Evolutionary conservation across 2,888 invertebrate genomes (phyloP).

Genomic region (Leucozona laternaria): DNA sequence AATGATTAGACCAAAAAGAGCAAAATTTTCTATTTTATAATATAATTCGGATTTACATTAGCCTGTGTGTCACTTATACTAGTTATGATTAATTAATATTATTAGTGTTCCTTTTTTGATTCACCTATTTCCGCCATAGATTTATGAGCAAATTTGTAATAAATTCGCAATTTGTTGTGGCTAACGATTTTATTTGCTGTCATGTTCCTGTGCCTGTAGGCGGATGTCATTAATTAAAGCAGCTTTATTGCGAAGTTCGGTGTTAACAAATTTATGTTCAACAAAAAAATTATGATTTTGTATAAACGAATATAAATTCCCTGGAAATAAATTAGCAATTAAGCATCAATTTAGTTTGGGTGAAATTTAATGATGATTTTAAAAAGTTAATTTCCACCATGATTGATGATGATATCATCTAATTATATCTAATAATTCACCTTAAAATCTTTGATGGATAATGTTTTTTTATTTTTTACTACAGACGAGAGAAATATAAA

Average conservation of each 20-base stretch:
- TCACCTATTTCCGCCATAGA: not conserved
- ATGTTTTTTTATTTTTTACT: not conserved
- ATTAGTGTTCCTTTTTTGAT: conserved; percentile 1
- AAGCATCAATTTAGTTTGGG: not conserved
- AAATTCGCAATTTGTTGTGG: conserved; percentile 15
- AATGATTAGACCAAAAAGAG: conserved; percentile 2
- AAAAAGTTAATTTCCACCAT: conserved; percentile 56
- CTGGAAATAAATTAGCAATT: not conserved
- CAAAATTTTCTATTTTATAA: not conserved
- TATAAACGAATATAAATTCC: not conserved
- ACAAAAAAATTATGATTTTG: conserved; percentile 1
- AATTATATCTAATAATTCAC: conserved; percentile 46
- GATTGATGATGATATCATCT: conserved; percentile 58
- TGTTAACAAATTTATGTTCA: conserved; percentile 5
- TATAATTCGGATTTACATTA: not conserved
- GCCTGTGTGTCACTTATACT: conserved; percentile 17
- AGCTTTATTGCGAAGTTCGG: conserved; percentile 1
- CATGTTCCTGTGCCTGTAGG: conserved; percentile 1
- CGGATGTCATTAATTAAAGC: conserved; percentile 13
- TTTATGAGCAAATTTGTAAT: conserved; percentile 19
- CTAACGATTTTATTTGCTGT: conserved; percentile 28
- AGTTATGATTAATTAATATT: conserved; percentile 29
- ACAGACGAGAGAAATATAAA: too few species aligned
- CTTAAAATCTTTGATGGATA: not conserved
- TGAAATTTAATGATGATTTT: conserved; percentile 18